These are phyloP conservation scores for Drosophila lowei DNA, from an alignment of 1,140 invertebrate species.

Conservation along the genomic window DNA sequence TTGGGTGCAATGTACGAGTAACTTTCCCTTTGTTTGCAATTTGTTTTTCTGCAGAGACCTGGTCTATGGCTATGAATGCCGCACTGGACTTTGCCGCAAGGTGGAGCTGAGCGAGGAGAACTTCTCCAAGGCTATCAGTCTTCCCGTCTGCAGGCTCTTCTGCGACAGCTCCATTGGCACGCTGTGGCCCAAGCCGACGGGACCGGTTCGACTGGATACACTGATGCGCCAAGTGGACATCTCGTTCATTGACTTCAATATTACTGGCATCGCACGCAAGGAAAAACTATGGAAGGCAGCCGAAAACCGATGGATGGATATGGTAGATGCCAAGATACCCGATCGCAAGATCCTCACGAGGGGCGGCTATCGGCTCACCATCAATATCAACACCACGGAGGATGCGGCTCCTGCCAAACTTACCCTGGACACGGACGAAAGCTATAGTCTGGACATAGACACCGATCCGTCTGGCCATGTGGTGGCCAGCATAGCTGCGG, in stretches of 20 bases:
- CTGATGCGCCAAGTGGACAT: slow-evolving; percentile 86
- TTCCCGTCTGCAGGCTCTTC: slow-evolving; percentile 87
- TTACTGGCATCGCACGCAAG: slow-evolving; percentile 36
- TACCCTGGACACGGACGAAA: slow-evolving; percentile 87
- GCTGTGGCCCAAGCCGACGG: slow-evolving; percentile 90
- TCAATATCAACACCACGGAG: slow-evolving; percentile 67
- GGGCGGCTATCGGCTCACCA: slow-evolving; percentile 64
- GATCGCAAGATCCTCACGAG: slow-evolving; percentile 44
- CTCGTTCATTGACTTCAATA: slow-evolving; percentile 51
- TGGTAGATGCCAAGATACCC: slow-evolving; percentile 63
- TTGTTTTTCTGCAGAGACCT: slow-evolving; percentile 48
- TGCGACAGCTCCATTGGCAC: slow-evolving; percentile 85
- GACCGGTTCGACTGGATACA: slow-evolving; percentile 85
- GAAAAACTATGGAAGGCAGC: slow-evolving; percentile 61
- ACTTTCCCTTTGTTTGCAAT: slow-evolving; percentile 22
- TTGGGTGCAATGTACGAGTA: not conserved
- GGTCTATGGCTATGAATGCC: slow-evolving; percentile 85
- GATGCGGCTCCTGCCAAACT: slow-evolving; percentile 66
- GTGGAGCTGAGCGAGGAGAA: slow-evolving; percentile 83
- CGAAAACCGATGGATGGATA: slow-evolving; percentile 58
- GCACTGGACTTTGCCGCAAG: slow-evolving; percentile 85
- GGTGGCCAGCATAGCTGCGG: slow-evolving; percentile 86
- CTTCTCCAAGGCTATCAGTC: slow-evolving; percentile 84
- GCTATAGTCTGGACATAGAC: slow-evolving; percentile 86
- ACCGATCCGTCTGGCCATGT: slow-evolving; percentile 80